Conservation (phyloP, 2,888 invertebrate genomes). For the Cheilosia vernalis region DNA sequence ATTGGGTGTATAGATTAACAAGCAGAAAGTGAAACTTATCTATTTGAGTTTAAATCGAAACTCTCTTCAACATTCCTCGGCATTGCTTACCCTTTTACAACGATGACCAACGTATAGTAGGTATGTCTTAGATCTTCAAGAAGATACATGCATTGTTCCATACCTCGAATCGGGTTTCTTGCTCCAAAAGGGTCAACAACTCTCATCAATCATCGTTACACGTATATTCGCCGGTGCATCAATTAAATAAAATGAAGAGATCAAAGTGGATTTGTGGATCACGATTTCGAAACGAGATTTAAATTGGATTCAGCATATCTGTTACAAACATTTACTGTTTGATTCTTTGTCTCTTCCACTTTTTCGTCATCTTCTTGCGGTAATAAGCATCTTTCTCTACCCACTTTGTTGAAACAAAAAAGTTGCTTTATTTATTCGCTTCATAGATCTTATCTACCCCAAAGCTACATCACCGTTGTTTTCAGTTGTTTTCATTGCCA, state of each 20-base stretch:
- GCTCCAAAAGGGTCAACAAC: conserved; percentile 57
- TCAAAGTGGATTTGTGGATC: conserved; percentile 44
- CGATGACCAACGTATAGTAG: not conserved
- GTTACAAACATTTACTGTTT: conserved; percentile 17
- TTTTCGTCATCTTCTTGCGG: not conserved
- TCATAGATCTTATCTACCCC: conserved; percentile 22
- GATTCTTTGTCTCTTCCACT: not conserved
- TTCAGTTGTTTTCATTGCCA: conserved; percentile 65
- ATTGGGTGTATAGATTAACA: too few relatives aligned
- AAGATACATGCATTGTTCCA: not conserved
- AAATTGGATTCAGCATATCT: conserved; percentile 16
- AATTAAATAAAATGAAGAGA: conserved; percentile 40
- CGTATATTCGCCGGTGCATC: conserved; percentile 11
- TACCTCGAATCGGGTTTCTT: conserved; percentile 1
- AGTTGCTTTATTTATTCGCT: conserved; percentile 12
- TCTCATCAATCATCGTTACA: conserved; percentile 38
- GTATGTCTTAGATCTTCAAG: not conserved
- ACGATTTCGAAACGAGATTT: conserved; percentile 28
- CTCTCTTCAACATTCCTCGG: not conserved
- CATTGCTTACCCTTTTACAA: not conserved
- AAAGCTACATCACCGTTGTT: conserved; percentile 29
- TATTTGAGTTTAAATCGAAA: too few relatives aligned
- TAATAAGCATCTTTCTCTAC: conserved; percentile 14
- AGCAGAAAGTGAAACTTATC: too few relatives aligned
- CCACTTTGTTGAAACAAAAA: conserved; percentile 6